Base-by-base conservation (phyloP, 2,888 invertebrate genomes). In the Tachina fera region DNA sequence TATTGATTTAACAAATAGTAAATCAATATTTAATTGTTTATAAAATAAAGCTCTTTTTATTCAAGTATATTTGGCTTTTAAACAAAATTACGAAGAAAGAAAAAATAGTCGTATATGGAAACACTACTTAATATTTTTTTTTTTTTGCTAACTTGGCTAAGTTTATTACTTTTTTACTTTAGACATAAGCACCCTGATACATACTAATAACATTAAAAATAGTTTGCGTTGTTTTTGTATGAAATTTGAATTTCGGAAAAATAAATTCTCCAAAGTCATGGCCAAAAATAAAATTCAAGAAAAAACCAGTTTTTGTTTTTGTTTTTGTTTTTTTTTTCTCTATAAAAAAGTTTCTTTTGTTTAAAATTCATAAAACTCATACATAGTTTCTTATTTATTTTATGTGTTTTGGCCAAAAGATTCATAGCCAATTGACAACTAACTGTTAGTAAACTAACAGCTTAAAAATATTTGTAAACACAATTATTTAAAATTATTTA, bases 21-120 rank as follows among this genome's bases (percentile, higher is more conserved):
- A 84, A 70, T 84, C 79, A 84, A 83, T 84, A 83, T 83, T 78
- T 68, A 68, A 61, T 74, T 68, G 45, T 79, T 71, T 65, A 70
- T 31, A 58, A 70, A 60, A 70, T 43, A 61, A 47, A 58, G 10
- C 16, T 53, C 31, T 67, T 31, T 14, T 45, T 14, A 71, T 3
- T 58, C 1, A 63, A 56, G 51, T 70, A 58, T 75, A 58, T 75
- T 70, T 74, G 31, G 9, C 56, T 16, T 43, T 61, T 41, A 74
- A 68, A 68, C 63, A 56, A 78, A 68, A 51, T 31, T 45, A 41
- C 43, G 51, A 61, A 14, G 41, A 51, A 60, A 51, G 10, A 45
- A 58, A 71, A 58, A 71, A 31, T n/a, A n/a, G n/a, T n/a, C n/a
- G 39, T 22, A 51, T 22, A 67, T 43, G 14, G 45, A 76, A 58